These are phyloP conservation scores for Epizoanthus ramosus DNA, from an alignment of 92 coral and sea anemone species.

Conservation along the genomic window DNA sequence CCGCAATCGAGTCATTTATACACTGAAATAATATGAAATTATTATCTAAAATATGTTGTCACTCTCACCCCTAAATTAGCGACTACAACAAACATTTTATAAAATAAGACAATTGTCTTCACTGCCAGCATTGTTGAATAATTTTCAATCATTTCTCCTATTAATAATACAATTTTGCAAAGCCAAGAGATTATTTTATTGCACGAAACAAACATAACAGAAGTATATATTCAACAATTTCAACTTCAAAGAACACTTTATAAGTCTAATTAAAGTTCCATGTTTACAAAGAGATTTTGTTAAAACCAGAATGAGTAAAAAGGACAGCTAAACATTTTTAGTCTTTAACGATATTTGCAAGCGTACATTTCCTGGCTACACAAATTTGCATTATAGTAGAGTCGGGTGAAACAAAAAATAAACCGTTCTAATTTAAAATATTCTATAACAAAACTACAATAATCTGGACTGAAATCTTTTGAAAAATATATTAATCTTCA, in stretches of 20 bases:
- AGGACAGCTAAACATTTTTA: background rate
- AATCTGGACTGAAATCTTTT: background rate
- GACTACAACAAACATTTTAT: background rate
- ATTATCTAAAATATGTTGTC: background rate
- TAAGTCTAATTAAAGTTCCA: background rate
- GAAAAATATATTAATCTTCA: background rate
- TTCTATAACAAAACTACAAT: background rate
- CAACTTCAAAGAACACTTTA: too few relatives aligned
- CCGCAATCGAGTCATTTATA: too few relatives aligned
- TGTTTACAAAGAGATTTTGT: background rate
- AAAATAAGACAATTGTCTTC: background rate
- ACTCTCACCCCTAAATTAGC: background rate
- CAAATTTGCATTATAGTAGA: background rate
- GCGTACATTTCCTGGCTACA: too few relatives aligned
- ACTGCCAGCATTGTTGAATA: background rate
- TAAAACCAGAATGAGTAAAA: background rate
- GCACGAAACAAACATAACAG: background rate
- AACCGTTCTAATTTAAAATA: background rate
- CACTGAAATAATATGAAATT: too few relatives aligned
- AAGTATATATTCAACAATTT: too few relatives aligned
- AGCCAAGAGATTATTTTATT: background rate
- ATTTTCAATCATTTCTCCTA: background rate
- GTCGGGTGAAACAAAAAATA: background rate
- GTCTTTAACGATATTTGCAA: too few relatives aligned
- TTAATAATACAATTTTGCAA: background rate